Base-by-base conservation (phyloP, 2,888 invertebrate species). In the Osmoderma eremita region DNA sequence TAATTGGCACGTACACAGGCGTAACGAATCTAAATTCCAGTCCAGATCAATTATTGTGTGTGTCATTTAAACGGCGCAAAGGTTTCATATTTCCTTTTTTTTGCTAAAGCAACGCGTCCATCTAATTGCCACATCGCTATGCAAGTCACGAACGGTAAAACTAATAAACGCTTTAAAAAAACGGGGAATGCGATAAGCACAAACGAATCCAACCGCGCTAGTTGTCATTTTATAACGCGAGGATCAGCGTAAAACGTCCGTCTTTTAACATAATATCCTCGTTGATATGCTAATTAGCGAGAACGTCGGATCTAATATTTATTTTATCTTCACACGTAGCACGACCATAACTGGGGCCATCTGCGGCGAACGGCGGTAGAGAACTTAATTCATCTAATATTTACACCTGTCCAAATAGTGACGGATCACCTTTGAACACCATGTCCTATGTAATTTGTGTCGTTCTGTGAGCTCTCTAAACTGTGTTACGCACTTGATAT, bases 221-320 rank as follows among this genome's bases (percentile, higher is more conserved):
- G 58, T 42, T 58, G 41, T 58, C 42, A 58, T 58, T 58, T 58
- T 58, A 30, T 30, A 24, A 24, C n/a, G 42, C 42, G 24, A 15
- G 24, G 22, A 42, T 58, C 42, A 58, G 42, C 13, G 22, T 58
- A 42, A 58, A 58, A 58, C 42, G 58, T 15, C 12, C 24, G 24
- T 38, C 42, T 22, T 58, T 56, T 56, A 56, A 56, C 56, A 56
- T 56, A 56, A 56, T 56, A 56, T 56, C 22, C 56, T 56, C 56
- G 56, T 56, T 56, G 56, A 42, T 56, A 56, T 58, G 58, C 58
- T 58, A 58, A 58, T 42, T 58, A 58, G 24, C 42, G 24, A 41
- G 24, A 42, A 42, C 58, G 24, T 42, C 42, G 24, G 42, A 58
- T 38, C 38, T 42, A 24, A 42, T 58, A 58, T 58, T 41, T 58